These are phyloP conservation scores for Macrophya alboannulata DNA, from an alignment of 2,888 invertebrate species.

Conservation along the genomic window DNA sequence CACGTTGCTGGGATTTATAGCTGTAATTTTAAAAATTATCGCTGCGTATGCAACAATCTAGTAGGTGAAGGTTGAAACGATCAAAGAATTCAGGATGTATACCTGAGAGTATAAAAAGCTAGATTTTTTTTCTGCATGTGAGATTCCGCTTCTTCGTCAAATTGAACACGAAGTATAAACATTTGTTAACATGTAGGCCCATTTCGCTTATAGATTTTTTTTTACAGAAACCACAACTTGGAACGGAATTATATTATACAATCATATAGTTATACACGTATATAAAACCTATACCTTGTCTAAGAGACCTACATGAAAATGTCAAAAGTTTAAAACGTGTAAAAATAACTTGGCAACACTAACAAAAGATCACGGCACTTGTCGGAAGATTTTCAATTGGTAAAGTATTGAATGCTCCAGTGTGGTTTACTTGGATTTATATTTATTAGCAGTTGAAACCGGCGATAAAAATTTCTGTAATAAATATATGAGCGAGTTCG, in stretches of 20 bases:
- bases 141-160: neutral
- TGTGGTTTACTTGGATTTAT: neutral
- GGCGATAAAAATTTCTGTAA: neutral
- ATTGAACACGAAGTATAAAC: neutral
- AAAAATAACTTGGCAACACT: conserved; percentile 50
- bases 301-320: conserved; percentile 35
- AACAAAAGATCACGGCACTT: neutral
- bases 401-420: neutral
- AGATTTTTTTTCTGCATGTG: neutral
- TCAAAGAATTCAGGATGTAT: neutral
- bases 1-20: conserved; percentile 31
- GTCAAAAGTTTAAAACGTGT: conserved; percentile 48
- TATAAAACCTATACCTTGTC: neutral
- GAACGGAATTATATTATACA: neutral
- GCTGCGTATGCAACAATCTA: neutral
- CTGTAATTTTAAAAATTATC: neutral
- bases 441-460: conserved; percentile 7
- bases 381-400: neutral
- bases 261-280: neutral
- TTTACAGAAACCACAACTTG: neutral
- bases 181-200: neutral
- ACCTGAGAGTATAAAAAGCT: neutral
- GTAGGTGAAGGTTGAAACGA: conserved; percentile 7
- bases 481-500: no score
- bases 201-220: neutral